Base-by-base conservation (phyloP, 2,797 vertebrate genomes). In the Psittacula derbiana region DNA sequence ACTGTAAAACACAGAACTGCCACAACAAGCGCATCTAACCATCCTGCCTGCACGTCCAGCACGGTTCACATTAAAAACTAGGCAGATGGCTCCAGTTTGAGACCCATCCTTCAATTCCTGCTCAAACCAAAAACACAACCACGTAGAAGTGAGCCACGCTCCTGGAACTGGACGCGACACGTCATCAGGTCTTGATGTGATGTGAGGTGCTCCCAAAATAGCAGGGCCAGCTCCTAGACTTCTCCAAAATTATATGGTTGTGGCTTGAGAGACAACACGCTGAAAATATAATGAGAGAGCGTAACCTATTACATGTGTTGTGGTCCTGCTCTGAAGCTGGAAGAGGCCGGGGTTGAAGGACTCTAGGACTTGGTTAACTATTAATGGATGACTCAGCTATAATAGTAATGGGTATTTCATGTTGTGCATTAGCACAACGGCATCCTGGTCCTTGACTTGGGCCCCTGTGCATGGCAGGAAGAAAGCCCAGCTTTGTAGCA, bases 321-420 rank as follows among this genome's bases (percentile, higher is more conserved):
- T 78, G 84, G 91, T 92, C 90, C 94, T 87, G 70, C 76, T 87
- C 79, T 31, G 28, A 80, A 88, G 79, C 47, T 80, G 55, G 50
- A 76, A 66, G 44, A 88, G 67, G 57, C 30, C 38, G 38, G 52
- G 43, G 76, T 0, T 88, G 87, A 20, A 88, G 95, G 80, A 88
- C 80, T 57, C 3, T 2, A 71, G 88, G 57, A 41, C 90, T 90
- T 90, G 67, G 95, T 96, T 96, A 96, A 96, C 94, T 90, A 94
- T 96, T 96, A 97, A 96, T 76, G 46, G 52, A 87, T 97, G 96
- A 95, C 86, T 96, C 96, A 96, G 93, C 92, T 84, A 12, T 44
- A 95, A 52, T 47, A 92, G 60, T n/a, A 88, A 75, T 18, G 70
- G 6, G 24, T 43, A 70, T 95, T 95, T 74, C 3, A 0, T 30